A percentile compares a stretch with the other conserved stretches of the same genome.
These are phyloP conservation scores for Strongylocentrotus purpuratus DNA, from an alignment of 35 echinoderm and acorn worm species.

Conservation along the genomic window DNA sequence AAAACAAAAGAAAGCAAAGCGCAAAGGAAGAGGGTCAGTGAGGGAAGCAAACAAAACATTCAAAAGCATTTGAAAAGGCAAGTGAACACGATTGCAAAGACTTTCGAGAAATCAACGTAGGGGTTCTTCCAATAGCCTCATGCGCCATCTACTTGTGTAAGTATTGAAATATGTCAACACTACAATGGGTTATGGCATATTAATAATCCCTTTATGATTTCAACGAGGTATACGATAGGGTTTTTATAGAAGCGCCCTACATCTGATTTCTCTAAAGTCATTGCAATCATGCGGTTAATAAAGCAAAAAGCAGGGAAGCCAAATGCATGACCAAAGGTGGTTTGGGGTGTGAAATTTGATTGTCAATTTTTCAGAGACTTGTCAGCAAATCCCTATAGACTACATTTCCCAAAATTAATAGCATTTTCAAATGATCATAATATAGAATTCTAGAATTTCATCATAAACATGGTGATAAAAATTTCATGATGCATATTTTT, in stretches of 20 bases:
- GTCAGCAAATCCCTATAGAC: no score
- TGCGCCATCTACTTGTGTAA: no score
- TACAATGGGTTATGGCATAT: background rate
- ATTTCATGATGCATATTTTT: no score
- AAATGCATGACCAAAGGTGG: background rate
- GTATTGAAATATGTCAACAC: no score
- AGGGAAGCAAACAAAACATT: background rate
- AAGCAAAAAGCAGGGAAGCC: background rate
- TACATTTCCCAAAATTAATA: no score
- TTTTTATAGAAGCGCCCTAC: background rate
- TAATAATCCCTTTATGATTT: background rate
- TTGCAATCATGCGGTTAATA: background rate
- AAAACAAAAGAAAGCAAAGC: slow-evolving; percentile 19
- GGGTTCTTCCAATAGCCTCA: background rate
- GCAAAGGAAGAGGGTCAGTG: background rate
- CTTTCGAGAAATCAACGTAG: background rate
- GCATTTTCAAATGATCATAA: no score
- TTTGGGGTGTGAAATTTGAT: background rate
- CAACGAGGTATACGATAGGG: background rate
- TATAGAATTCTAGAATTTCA: no score
- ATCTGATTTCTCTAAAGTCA: background rate
- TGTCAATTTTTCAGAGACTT: no score
- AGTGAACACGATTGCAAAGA: background rate
- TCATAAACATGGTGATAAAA: no score
- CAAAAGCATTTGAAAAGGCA: background rate